These are phyloP conservation scores for Pangasius larnaudii DNA, from an alignment of 2,797 vertebrate species.

Conservation along the genomic window DNA sequence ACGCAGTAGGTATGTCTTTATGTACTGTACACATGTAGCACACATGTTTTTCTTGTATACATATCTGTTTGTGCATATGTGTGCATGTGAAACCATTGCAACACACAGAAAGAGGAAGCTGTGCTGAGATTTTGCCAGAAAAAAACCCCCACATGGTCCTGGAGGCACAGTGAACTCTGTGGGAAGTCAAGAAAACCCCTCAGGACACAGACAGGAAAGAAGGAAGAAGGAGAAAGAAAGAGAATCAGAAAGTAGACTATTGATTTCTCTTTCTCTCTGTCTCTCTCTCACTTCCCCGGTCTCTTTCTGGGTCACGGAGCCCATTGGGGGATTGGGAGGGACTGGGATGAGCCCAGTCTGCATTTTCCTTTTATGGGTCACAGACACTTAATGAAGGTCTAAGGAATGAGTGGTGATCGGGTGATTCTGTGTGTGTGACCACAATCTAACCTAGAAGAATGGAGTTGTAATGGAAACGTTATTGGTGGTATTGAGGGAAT, in stretches of 20 bases:
- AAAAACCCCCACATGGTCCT: not conserved
- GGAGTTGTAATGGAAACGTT: slow-evolving; percentile 22
- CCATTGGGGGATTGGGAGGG: slow-evolving; percentile 39
- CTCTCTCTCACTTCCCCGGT: slow-evolving; percentile 16
- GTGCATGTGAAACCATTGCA: slow-evolving; percentile 4
- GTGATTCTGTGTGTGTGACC: slow-evolving; percentile 39
- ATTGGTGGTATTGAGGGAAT: slow-evolving; percentile 26
- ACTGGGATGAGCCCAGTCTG: slow-evolving; percentile 46
- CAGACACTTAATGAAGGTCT: slow-evolving; percentile 56
- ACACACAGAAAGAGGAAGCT: slow-evolving; percentile 24
- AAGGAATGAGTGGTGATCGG: slow-evolving; percentile 43
- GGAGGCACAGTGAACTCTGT: slow-evolving; percentile 41
- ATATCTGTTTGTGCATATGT: not conserved
- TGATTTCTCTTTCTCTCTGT: slow-evolving; percentile 27
- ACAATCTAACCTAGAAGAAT: slow-evolving; percentile 38
- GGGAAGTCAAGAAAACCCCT: slow-evolving; percentile 41
- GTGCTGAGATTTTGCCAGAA: slow-evolving; percentile 44
- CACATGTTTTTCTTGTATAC: not conserved
- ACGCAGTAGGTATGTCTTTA: not conserved
- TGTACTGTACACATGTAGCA: not conserved
- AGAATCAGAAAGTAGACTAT: slow-evolving; percentile 35
- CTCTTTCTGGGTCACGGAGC: slow-evolving; percentile 61
- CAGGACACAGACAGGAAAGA: slow-evolving; percentile 16
- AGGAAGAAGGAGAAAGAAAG: slow-evolving; percentile 35
- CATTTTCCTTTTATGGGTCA: slow-evolving; percentile 58